Base-by-base conservation (phyloP, 2,113 vertebrate genomes). In the Rallus limicola region DNA sequence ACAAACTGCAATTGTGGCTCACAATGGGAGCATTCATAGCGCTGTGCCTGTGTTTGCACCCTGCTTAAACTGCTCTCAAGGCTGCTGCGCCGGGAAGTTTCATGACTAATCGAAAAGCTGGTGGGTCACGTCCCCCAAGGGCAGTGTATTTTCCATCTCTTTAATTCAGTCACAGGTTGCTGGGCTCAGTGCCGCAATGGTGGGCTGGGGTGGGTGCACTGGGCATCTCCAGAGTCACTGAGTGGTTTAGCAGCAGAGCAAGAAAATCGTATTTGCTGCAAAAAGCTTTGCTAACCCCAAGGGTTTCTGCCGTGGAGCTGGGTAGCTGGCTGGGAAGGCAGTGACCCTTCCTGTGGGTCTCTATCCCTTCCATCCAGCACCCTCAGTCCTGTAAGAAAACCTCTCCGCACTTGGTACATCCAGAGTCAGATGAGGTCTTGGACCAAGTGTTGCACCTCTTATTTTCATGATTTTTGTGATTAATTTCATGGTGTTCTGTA, bases 161-260 rank as follows among this genome's bases (percentile, higher is more conserved):
- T 38, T 42, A 28, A 33, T 84, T 92, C 38, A 34, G 28, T n/a
- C 59, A 53, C 34, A 50, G 31, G 59, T 69, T 74, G n/a, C 64
- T 63, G 53, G 64, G 55, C 24, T 71, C 2, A 0, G 10, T 58
- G 48, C 11, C 1, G 2, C 58, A 28, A 8, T 4, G 12, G 38
- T 46, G 64, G 36, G 23, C 34, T 48, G n/a, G 48, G 53, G 34
- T 50, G 46, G 31, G n/a, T 70, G n/a, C 23, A n/a, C 23, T 0
- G 6, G 31, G 19, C 21, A 44, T 26, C 67, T 79, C 62, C 18
- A 21, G 31, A 62, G 48, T 21, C 1, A 3, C 40, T 25, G 48
- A 0, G 1, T 44, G 31, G 6, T 65, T 76, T 78, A 58, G 40
- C 36, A 62, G 34, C 25, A 33, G 53, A 44, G 21, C 8, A 42